A percentile compares a stretch with the other conserved stretches of the same genome.
These are phyloP conservation scores for Numenius arquata DNA, from an alignment of 2,113 vertebrate species.

Conservation along the genomic window DNA sequence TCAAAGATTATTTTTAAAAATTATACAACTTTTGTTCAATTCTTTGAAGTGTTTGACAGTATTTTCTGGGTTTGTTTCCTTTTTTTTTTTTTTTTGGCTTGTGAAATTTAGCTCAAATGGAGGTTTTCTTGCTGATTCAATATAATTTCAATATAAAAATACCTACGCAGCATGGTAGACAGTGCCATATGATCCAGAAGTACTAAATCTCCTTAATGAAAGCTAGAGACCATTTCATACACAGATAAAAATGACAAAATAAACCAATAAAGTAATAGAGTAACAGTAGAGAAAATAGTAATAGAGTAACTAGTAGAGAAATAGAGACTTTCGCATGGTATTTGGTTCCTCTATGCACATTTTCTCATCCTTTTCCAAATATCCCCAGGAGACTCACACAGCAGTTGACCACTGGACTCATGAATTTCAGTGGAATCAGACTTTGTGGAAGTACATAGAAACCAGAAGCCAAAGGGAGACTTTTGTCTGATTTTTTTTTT, in stretches of 20 bases:
- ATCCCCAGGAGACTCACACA: background rate
- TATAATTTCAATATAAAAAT: background rate
- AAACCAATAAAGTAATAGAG: too few relatives aligned
- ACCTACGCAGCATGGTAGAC: background rate
- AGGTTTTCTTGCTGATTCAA: background rate
- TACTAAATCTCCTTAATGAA: background rate
- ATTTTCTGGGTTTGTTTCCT: background rate
- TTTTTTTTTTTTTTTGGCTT: background rate
- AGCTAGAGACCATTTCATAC: background rate
- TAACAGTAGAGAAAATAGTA: too few relatives aligned
- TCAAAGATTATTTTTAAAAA: background rate
- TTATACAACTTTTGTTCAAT: background rate
- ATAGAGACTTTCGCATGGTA: background rate
- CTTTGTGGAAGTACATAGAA: background rate
- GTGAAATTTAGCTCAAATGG: background rate
- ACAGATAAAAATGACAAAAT: background rate
- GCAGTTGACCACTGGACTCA: background rate
- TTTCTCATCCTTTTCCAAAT: background rate
- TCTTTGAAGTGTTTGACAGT: background rate
- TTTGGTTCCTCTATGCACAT: background rate
- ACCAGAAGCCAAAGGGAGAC: background rate
- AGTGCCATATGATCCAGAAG: background rate
- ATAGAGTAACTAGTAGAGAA: too few relatives aligned
- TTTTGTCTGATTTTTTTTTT: background rate
- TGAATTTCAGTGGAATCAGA: background rate